Evolutionary conservation across 2,797 vertebrate species (phyloP), one percentile per base, ranked within the genome.

Genomic region (Numenius phaeopus): DNA sequence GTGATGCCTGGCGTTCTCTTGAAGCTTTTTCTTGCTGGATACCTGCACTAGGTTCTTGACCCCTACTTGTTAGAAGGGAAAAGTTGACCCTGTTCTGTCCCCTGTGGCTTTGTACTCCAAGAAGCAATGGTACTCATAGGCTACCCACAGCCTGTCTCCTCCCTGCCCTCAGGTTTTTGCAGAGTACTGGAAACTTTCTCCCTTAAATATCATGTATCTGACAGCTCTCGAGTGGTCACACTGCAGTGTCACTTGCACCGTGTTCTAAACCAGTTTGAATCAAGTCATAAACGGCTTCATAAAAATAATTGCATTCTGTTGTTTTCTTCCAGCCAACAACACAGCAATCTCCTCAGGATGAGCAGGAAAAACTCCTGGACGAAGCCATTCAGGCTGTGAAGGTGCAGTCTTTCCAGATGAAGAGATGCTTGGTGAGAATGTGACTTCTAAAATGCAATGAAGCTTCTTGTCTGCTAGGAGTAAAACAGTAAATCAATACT

Each of bases 381-480:
- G 99, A 99, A 98, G 99, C 99, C 9, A 98, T 99, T 92, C 99
- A 99, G 98, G 99, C 99, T 59, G 99, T 99, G 58, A 99, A 99
- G 97, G 99, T 99, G 91, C 99, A 99, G 97, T 99, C 99, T 0
- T 99, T 99, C 97, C 99, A 99, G 97, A 99, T 99, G 99, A 99
- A 99, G 95, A 98, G 99, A 97, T 99, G 99, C 90, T 98, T 99
- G 99, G 99, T 99, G 98, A 98, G 98, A 72, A 47, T n/a, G 7
- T 54, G 18, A 37, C 58, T 87, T 82, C 69, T 14, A 54, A 94
- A 87, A 94, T 80, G 52, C 76, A 52, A 0, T 55, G 50, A 64
- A 80, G 66, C 44, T 93, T 73, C 58, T 73, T 65, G 40, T 92
- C 67, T 95, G 69, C 57, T 81, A 55, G 42, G 14, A 71, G 14